Percentiles rank a stretch among this genome's conserved stretches.
These are phyloP conservation scores for Andrena trimmerana DNA, from an alignment of 2,888 invertebrate species.

Conservation along the genomic window DNA sequence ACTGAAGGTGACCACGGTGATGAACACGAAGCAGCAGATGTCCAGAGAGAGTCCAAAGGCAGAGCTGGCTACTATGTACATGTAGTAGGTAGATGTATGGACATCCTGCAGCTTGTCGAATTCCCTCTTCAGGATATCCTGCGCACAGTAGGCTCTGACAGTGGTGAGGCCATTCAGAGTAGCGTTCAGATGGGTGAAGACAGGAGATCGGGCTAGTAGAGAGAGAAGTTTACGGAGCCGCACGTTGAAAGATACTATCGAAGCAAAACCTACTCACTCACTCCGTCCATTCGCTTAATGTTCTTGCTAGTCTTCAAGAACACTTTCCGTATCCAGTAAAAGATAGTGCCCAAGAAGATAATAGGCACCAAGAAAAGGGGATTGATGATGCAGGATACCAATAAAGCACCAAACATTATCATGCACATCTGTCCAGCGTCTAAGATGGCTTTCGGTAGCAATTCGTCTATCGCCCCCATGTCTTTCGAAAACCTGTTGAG, in stretches of 20 bases:
- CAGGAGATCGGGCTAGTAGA: constrained; percentile 90
- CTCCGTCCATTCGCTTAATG: constrained; percentile 89
- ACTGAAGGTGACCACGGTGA: constrained; percentile 89
- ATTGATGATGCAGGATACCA: constrained; percentile 88
- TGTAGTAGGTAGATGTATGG: constrained; percentile 85
- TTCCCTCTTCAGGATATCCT: constrained; percentile 88
- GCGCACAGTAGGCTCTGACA: constrained; percentile 90
- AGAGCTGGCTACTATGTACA: constrained; percentile 84
- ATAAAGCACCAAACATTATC: constrained; percentile 87
- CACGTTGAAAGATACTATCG: background rate
- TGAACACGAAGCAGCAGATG: constrained; percentile 88
- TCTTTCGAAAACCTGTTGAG: constrained; percentile 94
- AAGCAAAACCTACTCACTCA: constrained; percentile 85
- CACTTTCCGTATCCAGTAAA: constrained; percentile 87
- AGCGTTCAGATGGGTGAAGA: constrained; percentile 92
- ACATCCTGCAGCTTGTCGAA: constrained; percentile 87
- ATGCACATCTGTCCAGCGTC: constrained; percentile 87
- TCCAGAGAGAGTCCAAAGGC: constrained; percentile 87
- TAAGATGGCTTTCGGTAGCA: constrained; percentile 88
- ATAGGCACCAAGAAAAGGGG: constrained; percentile 88
- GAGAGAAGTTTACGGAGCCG: constrained; percentile 19
- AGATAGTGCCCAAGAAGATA: constrained; percentile 86
- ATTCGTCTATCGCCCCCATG: constrained; percentile 92
- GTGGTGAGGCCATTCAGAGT: constrained; percentile 91
- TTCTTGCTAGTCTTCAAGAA: constrained; percentile 91